Conservation (phyloP, 2,888 invertebrate genomes). For the Conops quadrifasciatus region DNA sequence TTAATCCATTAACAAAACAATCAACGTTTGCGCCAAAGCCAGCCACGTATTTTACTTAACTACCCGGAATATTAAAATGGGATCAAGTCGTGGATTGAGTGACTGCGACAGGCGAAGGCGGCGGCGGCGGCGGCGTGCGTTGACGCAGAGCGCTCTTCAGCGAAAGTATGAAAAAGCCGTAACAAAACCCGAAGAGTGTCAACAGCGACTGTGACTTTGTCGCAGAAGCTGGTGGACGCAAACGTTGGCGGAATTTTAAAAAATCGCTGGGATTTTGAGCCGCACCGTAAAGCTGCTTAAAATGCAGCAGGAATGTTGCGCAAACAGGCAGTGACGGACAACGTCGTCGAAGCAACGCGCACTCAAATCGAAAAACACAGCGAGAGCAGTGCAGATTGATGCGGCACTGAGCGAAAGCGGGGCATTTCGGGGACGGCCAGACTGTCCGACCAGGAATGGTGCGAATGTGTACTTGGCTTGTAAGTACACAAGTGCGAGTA, state of each 20-base stretch:
- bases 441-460: constrained; percentile 37
- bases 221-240: constrained; percentile 12
- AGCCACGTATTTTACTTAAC: constrained; percentile 64
- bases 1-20: constrained; percentile 56
- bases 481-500: constrained; percentile 25
- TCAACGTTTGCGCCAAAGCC: constrained; percentile 53
- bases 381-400: constrained; percentile 18
- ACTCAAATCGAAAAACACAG: constrained; percentile 17
- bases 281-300: constrained; percentile 37
- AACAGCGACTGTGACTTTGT: constrained; percentile 22
- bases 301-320: constrained; percentile 36
- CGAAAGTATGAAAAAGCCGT: constrained; percentile 16
- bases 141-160: background rate
- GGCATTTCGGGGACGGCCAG: constrained; percentile 17
- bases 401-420: background rate
- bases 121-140: background rate
- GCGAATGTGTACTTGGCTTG: constrained; percentile 38
- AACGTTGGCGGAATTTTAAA: constrained; percentile 41
- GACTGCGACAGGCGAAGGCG: constrained; percentile 21
- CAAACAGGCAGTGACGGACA: constrained; percentile 7
- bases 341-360: background rate
- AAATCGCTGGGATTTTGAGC: constrained; percentile 36
- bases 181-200: constrained; percentile 39
- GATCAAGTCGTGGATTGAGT: constrained; percentile 52
- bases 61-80: constrained; percentile 66